Conservation (phyloP, 2,113 vertebrate species). For the Hemicordylus capensis region DNA sequence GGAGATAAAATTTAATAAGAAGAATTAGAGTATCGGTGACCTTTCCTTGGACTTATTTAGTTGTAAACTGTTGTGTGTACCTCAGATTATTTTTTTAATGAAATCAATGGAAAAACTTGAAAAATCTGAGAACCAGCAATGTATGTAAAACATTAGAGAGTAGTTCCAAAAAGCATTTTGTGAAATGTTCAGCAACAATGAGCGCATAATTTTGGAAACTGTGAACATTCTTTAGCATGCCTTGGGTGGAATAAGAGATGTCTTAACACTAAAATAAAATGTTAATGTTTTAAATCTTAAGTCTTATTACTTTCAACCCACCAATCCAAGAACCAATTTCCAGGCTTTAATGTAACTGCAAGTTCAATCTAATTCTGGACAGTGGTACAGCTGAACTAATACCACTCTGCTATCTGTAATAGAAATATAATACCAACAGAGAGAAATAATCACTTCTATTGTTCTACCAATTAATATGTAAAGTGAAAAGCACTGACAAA, state of each 20-base stretch:
- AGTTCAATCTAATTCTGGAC: slow-evolving; percentile 47
- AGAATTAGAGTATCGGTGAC: neutral
- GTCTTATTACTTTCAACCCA: slow-evolving; percentile 53
- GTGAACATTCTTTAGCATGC: neutral
- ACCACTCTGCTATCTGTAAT: slow-evolving; percentile 52
- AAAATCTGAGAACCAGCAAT: neutral
- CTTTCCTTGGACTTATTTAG: neutral
- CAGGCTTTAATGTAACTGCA: slow-evolving; percentile 58
- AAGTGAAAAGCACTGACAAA: slow-evolving; percentile 51
- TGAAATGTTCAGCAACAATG: neutral
- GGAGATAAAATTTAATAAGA: neutral
- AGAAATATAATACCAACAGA: slow-evolving; percentile 37
- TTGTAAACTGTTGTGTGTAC: neutral
- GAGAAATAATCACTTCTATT: slow-evolving; percentile 58
- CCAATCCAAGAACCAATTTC: slow-evolving; percentile 45
- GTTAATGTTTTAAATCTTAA: slow-evolving; percentile 47
- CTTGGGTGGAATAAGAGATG: slow-evolving; percentile 41
- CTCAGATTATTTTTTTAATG: neutral
- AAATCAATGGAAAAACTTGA: neutral
- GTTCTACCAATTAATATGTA: slow-evolving; percentile 53
- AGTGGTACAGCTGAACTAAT: slow-evolving; percentile 52
- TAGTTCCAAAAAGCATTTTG: neutral
- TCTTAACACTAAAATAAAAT: slow-evolving; percentile 46
- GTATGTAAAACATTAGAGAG: slow-evolving; percentile 36
- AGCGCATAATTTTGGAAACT: neutral